Conservation (phyloP, 2,888 invertebrate species). For the Diploptera punctata region DNA sequence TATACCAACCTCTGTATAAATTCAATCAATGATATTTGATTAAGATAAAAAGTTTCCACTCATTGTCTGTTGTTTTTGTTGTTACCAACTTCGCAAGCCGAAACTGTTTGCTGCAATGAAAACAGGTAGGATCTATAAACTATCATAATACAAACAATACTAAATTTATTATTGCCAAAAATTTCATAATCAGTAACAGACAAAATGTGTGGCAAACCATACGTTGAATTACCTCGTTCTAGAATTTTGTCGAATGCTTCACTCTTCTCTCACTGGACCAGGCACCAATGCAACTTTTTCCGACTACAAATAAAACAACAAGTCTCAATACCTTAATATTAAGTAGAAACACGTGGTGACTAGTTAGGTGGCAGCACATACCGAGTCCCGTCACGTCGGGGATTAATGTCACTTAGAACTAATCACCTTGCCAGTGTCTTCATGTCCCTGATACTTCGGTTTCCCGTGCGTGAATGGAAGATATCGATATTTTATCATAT, state of each 20-base stretch:
- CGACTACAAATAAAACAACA: conserved; percentile 40
- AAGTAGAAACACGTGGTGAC: conserved; percentile 11
- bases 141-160: too few relatives aligned
- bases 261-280: conserved; percentile 40
- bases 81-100: too few relatives aligned
- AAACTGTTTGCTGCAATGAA: too few relatives aligned
- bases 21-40: too few relatives aligned
- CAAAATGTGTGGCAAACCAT: too few relatives aligned
- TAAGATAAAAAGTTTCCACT: too few relatives aligned
- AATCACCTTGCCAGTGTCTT: conserved; percentile 55
- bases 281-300: conserved; percentile 39
- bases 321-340: conserved; percentile 16
- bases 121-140: too few relatives aligned
- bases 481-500: conserved; percentile 99
- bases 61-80: too few relatives aligned
- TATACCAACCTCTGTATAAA: too few relatives aligned
- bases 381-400: conserved; percentile 20
- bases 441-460: conserved; percentile 85
- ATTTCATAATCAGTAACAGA: too few relatives aligned
- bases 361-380: conserved; percentile 9
- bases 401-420: conserved; percentile 42
- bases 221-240: conserved; percentile 10
- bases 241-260: conserved; percentile 31
- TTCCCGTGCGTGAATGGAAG: conserved; percentile 98
- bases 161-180: too few relatives aligned